Evolutionary conservation across 2,888 invertebrate species (phyloP), one percentile per base, ranked within the genome.

Genomic region (Dromius quadrimaculatus): DNA sequence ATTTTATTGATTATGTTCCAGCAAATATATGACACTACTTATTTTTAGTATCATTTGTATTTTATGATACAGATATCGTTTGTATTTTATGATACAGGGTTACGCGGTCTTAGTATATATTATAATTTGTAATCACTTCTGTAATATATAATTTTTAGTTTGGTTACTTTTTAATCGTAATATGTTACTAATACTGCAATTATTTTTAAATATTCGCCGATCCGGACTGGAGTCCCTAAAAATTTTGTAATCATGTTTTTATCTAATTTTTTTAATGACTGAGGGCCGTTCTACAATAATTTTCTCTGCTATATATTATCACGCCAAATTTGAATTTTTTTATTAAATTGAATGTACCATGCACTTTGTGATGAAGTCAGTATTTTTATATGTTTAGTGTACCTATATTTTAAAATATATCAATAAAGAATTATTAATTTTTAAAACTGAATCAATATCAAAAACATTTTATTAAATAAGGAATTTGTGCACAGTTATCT

Each of bases 1-100:
- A 90, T 83, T 93, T 91, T 81, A 89, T 93, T 71, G 88, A 90
- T 81, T 81, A 83, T 78, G 80, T 87, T 77, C 87, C 87, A 71
- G 78, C 75, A 43, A 82, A 83, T 80, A 77, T 87, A 77, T 72
- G 62, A 71, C 41, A 64, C 19, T 47, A 6, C 71, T 74, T 13
- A 73, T 73, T 36, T 72, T 71, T 68, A 73, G 15, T 17, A 28
- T 50, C 28, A 50, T 28, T 28, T 50, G 6, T 23, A 11, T 50
- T n/a, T 13, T 73, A 63, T 73, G 65, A 64, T 71, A 65, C n/a
- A 59, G 45, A n/a, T 17, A 28, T 50, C 28, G 28, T 28, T 28
- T 50, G 6, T 23, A 11, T 50, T n/a, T 13, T 73, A 63, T 73
- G 65, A 64, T 71, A 65, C n/a, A 59, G 45, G 28, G 65, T 34